Evolutionary conservation across 2,113 vertebrate species (phyloP), one percentile per base, ranked within the genome.

Genomic region (Pseudonaja textilis): DNA sequence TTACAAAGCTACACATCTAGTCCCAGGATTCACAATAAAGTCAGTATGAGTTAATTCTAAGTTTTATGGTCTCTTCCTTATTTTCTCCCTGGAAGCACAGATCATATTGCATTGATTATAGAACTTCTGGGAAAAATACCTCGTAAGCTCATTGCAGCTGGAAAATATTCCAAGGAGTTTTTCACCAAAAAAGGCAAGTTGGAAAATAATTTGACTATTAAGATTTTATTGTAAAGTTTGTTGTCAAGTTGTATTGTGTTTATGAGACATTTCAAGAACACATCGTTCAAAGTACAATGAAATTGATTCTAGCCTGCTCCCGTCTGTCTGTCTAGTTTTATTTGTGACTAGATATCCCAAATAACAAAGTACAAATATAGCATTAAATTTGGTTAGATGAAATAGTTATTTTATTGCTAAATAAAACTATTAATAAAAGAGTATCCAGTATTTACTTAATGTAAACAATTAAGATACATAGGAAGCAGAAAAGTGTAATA

Each of bases 101-200:
- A 99, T 97, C 99, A 99, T 97, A 99, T 99, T 93, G 99, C 99
- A 8, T 97, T 99, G 95, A 99, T 99, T 96, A 99, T 99, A 93
- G 99, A 99, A 97, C 98, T 99, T 94, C 97, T 99, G 91, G 99
- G 99, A 7, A 99, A 99, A 96, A 98, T 99, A 97, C 99, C 99
- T 96, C 98, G 99, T 93, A 99, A 99, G 97, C 98, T 99, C 94
- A 98, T 99, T 95, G 93, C 98, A 95, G 98, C 98, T 88, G 99
- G 99, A 94, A 99, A 99, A 98, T 99, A 99, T 96, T 98, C 99
- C 94, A 99, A 99, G 98, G 99, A 99, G 89, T 99, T 99, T 97
- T 99, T 99, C 98, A 99, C 98, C 96, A 99, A 99, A 98, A 99
- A 99, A 99, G 99, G 99, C 99, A 98, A 97, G 95, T 81, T 95